Conservation (phyloP, 2,113 vertebrate species). For the Malurus cyaneus region DNA sequence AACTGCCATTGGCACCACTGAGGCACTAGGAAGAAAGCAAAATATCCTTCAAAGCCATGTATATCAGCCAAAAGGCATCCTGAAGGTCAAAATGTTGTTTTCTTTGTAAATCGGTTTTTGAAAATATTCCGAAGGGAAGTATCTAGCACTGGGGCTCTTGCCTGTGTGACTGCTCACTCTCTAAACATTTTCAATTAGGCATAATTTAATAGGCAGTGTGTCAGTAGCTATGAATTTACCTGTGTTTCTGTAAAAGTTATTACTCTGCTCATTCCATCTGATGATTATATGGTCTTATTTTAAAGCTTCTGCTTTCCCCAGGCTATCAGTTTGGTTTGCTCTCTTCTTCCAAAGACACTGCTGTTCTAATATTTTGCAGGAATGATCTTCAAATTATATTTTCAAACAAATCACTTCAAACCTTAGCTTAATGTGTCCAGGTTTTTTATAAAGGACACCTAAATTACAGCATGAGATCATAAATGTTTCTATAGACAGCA, state of each 20-base stretch:
- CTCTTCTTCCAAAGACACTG: neutral
- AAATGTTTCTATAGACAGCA: neutral
- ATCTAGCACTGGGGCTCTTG: neutral
- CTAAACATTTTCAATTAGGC: neutral
- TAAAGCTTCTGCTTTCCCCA: neutral
- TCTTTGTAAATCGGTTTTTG: neutral
- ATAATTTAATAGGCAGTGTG: neutral
- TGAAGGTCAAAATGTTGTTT: neutral
- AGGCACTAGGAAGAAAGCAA: neutral
- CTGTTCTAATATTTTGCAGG: neutral
- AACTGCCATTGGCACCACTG: neutral
- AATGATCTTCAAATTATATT: neutral
- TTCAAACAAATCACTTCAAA: neutral
- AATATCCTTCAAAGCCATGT: neutral
- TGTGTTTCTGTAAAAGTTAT: neutral
- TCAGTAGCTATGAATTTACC: neutral
- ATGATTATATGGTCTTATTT: neutral
- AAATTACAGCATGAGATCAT: neutral
- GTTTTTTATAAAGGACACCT: neutral
- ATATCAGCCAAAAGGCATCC: neutral
- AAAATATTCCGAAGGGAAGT: neutral
- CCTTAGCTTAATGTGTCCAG: neutral
- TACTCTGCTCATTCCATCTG: neutral
- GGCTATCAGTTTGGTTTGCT: neutral
- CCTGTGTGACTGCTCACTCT: neutral